Conservation (phyloP, 2,797 vertebrate genomes). For the Hydrocynus forskahlii region DNA sequence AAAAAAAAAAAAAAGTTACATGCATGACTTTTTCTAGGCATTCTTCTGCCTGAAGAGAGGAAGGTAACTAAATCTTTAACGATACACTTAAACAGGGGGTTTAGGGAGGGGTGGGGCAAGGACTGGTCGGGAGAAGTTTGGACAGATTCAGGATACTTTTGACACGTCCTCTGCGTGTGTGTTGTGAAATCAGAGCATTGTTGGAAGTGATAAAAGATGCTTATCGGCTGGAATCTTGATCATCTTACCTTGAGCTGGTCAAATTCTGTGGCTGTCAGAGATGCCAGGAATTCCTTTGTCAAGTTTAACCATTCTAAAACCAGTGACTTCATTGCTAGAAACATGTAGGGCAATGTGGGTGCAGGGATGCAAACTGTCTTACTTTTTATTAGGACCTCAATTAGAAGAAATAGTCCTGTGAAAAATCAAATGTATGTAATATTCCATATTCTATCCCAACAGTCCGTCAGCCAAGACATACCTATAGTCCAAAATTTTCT, state of each 20-base stretch:
- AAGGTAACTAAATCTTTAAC: too few relatives aligned
- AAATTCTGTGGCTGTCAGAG: conserved; percentile 54
- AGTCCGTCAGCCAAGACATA: too few relatives aligned
- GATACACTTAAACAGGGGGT: too few relatives aligned
- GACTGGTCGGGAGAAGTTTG: background rate
- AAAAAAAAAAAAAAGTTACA: too few relatives aligned
- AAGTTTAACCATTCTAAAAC: conserved; percentile 6
- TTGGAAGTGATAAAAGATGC: conserved; percentile 22
- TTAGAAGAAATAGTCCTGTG: too few relatives aligned
- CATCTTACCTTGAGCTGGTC: conserved; percentile 30
- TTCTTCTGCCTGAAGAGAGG: too few relatives aligned
- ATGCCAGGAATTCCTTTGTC: conserved; percentile 59
- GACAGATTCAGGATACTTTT: background rate
- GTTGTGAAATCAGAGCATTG: conserved; percentile 30
- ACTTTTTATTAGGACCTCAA: too few relatives aligned
- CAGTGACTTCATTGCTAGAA: background rate
- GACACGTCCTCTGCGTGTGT: background rate
- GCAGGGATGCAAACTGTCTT: too few relatives aligned
- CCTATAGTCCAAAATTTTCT: too few relatives aligned
- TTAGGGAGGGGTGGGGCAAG: background rate
- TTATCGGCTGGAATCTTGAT: conserved; percentile 44
- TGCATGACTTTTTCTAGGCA: too few relatives aligned
- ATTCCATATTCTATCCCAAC: too few relatives aligned
- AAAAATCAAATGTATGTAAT: too few relatives aligned
- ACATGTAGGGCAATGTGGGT: background rate